These are phyloP conservation scores for Oryzias melastigma DNA, from an alignment of 2,113 vertebrate genomes.

Conservation along the genomic window DNA sequence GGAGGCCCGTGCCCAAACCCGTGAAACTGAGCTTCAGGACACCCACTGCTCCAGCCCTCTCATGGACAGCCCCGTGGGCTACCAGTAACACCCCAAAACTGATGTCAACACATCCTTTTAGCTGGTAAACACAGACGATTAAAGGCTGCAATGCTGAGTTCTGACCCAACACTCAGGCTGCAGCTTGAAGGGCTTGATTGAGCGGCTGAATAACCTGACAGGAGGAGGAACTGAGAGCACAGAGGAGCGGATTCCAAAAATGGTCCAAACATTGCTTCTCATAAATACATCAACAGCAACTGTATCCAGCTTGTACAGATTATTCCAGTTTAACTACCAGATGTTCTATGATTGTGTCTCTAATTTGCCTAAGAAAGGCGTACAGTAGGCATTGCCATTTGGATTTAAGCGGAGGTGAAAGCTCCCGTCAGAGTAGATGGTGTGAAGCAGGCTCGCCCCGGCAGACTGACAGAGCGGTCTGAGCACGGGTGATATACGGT, in stretches of 20 bases:
- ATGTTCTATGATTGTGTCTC: slow-evolving; percentile 13
- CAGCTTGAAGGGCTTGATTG: slow-evolving; percentile 30
- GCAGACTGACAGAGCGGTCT: slow-evolving; percentile 58
- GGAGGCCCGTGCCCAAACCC: slow-evolving; percentile 76
- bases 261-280: slow-evolving; percentile 17
- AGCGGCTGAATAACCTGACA: slow-evolving; percentile 14
- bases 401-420: slow-evolving; percentile 53
- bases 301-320: slow-evolving; percentile 34
- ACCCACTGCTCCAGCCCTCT: slow-evolving; percentile 77
- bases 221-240: slow-evolving; percentile 16
- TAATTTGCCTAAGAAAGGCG: slow-evolving; percentile 31
- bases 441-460: slow-evolving; percentile 61
- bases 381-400: slow-evolving; percentile 33
- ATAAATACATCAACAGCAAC: slow-evolving; percentile 8
- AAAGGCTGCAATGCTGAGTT: slow-evolving; percentile 63
- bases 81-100: slow-evolving; percentile 76
- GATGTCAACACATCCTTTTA: slow-evolving; percentile 41
- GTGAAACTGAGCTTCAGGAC: slow-evolving; percentile 82
- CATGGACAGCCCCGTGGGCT: slow-evolving; percentile 80
- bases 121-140: slow-evolving; percentile 53
- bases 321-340: slow-evolving; percentile 12
- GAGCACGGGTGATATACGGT: slow-evolving; percentile 55
- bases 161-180: slow-evolving; percentile 52
- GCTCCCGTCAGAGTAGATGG: slow-evolving; percentile 60
- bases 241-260: slow-evolving; percentile 12